Percentiles rank a stretch among this genome's conserved stretches.
phyloP scores from a whole-genome alignment of 1,140 invertebrate genomes.

The Fopius arisanus region DNA sequence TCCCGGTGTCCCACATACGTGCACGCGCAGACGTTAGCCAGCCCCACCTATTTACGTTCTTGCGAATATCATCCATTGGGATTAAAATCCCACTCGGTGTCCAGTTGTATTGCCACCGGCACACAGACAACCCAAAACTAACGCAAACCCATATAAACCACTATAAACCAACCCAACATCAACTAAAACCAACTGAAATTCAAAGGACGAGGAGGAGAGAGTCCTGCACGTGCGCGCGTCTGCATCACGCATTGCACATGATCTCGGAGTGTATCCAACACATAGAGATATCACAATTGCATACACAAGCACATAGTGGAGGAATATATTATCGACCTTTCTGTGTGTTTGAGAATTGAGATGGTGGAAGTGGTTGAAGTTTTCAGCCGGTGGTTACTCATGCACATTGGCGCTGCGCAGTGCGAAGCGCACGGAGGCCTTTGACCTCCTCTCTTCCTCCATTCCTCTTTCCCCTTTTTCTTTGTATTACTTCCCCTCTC shows the following conservation, averaged over 20 bases:
- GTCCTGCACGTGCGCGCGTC: constrained; percentile 13
- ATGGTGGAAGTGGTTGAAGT: constrained; percentile 32
- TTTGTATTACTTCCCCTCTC: constrained; percentile 25
- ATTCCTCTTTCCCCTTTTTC: constrained; percentile 33
- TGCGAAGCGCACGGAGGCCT: constrained; percentile 54
- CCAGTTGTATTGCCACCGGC: background rate
- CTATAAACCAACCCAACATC: too few species aligned
- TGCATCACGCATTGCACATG: constrained; percentile 7
- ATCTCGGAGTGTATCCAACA: background rate
- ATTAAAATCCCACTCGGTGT: background rate
- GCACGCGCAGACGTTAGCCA: constrained; percentile 16
- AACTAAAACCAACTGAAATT: too few species aligned
- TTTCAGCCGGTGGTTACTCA: constrained; percentile 55
- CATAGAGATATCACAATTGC: background rate
- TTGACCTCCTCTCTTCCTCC: constrained; percentile 56
- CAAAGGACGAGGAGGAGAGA: background rate
- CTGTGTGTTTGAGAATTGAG: background rate
- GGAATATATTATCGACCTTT: constrained; percentile 8
- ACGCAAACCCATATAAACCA: background rate
- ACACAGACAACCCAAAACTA: background rate
- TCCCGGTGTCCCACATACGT: constrained; percentile 17
- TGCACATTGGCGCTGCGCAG: constrained; percentile 53
- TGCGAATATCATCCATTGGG: background rate
- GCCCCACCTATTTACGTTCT: constrained; percentile 15
- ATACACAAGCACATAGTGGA: background rate